Base-by-base conservation (phyloP, 2,888 invertebrate genomes). In the Malthinus flaveolus region DNA sequence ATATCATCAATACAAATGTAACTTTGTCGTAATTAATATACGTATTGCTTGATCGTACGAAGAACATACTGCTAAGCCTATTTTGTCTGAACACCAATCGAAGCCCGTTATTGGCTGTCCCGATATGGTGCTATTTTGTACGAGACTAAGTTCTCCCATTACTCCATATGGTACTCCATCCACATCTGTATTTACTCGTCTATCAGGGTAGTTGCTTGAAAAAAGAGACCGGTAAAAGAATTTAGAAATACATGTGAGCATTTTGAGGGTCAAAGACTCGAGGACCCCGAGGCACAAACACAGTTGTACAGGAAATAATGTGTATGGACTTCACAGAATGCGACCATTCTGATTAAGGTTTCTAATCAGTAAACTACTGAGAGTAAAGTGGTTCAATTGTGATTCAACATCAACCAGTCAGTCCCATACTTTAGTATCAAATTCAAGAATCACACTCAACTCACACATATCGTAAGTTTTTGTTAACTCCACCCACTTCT, bases 81-180 rank as follows among this genome's bases (percentile, higher is more conserved):
- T 79, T 75, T 95, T 95, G 75, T 97, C 95, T 0, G 87, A 85
- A 78, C 91, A 93, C 97, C 97, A 97, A 73, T 96, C 94, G 66
- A 93, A 88, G 7, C 91, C 85, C 72, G 90, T 90, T 62, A 97
- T 87, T 0, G 97, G 97, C 75, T 97, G 97, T 4, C 89, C 83
- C 11, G 95, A 91, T 51, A 97, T 71, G 0, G 88, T 87, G 68
- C 87, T 86, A 56, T 93, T 93, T 75, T 95, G 94, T 6, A 96
- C 77, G 51, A 91, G 83, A 31, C 83, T 81, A 23, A 96, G 73
- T 32, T 83, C 85, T 0, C 97, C 97, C 1, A 88, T 78, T 0
- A 94, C 88, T 1, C 96, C 96, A 54, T 84, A 78, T 0, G 85
- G 84, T 1, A 83, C 80, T 0, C 91, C 93, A 67, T 93, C 88